Evolutionary conservation across 2,113 vertebrate species (phyloP).

Genomic region (Halichoeres trimaculatus): DNA sequence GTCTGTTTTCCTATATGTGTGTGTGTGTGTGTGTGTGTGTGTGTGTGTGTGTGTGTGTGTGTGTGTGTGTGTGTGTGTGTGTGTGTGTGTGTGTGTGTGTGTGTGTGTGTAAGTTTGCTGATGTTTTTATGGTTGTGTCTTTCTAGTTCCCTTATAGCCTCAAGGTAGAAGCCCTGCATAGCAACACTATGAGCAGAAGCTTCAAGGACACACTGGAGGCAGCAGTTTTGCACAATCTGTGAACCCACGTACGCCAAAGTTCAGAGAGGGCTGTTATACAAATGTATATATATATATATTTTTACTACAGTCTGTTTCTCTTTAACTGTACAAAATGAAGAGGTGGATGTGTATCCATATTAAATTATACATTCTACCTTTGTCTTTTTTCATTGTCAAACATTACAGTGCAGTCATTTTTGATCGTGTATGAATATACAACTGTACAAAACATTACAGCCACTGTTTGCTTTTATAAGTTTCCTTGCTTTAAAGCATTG

Average conservation of each 20-base stretch:
- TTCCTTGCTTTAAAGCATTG: too few relatives aligned
- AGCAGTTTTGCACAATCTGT: constrained; percentile 24
- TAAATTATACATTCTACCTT: not conserved
- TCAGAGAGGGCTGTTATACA: too few relatives aligned
- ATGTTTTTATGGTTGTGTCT: constrained; percentile 51
- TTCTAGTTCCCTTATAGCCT: constrained; percentile 44
- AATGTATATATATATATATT: too few relatives aligned
- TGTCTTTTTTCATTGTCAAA: not conserved
- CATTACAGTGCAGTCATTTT: not conserved
- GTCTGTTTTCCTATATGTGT: constrained; percentile 40
- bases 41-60: constrained; percentile 27
- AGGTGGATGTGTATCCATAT: constrained; percentile 15
- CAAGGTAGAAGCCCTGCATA: constrained; percentile 54
- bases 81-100: constrained; percentile 27
- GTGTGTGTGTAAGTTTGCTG: constrained; percentile 12
- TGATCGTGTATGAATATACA: too few relatives aligned
- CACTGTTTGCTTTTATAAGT: too few relatives aligned
- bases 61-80: constrained; percentile 25
- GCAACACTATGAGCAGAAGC: constrained; percentile 59
- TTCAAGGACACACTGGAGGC: constrained; percentile 13
- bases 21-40: constrained; percentile 31
- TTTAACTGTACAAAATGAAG: not conserved
- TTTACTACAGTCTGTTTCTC: too few relatives aligned
- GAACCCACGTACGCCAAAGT: constrained; percentile 12
- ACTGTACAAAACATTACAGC: too few relatives aligned